These are phyloP conservation scores for Magallana gigas DNA, from an alignment of 1,140 invertebrate species.

Conservation along the genomic window DNA sequence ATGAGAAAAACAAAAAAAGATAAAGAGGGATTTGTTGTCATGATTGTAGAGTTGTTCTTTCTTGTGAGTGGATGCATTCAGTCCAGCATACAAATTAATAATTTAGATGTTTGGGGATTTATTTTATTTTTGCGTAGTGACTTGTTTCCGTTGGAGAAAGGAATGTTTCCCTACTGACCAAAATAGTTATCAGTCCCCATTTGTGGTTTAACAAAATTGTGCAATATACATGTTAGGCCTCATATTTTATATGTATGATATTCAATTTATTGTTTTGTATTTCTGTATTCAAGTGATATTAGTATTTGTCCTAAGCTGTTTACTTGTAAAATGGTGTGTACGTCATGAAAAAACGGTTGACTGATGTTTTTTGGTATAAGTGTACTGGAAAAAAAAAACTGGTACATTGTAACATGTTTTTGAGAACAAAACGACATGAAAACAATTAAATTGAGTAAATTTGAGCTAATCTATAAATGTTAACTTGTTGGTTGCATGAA, in stretches of 20 bases:
- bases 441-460: no score
- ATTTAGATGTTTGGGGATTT: conserved; percentile 1
- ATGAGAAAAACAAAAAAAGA: no score
- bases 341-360: not conserved
- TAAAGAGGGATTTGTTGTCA: no score
- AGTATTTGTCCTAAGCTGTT: not conserved
- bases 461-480: no score
- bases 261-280: not conserved
- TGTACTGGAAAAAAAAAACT: not conserved
- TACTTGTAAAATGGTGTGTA: not conserved
- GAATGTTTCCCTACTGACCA: conserved; percentile 9
- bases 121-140: not conserved
- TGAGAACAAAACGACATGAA: no score
- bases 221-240: conserved; percentile 30
- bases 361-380: not conserved
- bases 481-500: no score
- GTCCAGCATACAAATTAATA: no score
- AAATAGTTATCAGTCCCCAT: not conserved
- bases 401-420: no score
- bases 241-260: conserved; percentile 23
- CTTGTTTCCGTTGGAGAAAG: not conserved
- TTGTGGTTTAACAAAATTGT: conserved; percentile 24
- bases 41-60: no score
- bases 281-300: not conserved
- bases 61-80: no score